These are phyloP conservation scores for Pygmarrhopalites habei DNA, from an alignment of 1,140 invertebrate species.

Conservation along the genomic window DNA sequence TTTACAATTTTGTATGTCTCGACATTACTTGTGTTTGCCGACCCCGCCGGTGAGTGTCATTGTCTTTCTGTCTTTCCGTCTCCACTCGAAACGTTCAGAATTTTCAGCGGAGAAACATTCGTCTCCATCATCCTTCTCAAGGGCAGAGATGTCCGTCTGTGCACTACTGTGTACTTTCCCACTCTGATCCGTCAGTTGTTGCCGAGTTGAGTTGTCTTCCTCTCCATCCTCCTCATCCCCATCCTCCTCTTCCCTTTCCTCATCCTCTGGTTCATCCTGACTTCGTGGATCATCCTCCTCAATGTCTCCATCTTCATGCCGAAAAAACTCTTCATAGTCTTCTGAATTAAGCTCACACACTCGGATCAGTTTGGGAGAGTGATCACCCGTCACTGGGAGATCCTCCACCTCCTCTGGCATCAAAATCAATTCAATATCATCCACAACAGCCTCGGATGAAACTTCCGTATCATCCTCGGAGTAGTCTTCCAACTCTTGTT, in stretches of 20 bases:
- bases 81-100: background rate
- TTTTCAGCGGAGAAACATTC: background rate
- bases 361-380: conserved; percentile 33
- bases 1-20: too few relatives aligned
- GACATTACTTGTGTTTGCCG: too few relatives aligned
- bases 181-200: background rate
- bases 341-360: conserved; percentile 32
- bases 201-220: background rate
- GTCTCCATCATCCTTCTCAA: conserved; percentile 16
- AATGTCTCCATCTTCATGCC: conserved; percentile 14
- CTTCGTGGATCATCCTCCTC: conserved; percentile 12
- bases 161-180: conserved; percentile 25
- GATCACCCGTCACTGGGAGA: conserved; percentile 11
- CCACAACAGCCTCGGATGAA: conserved; percentile 37
- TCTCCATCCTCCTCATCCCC: conserved; percentile 8
- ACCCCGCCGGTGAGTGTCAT: conserved; percentile 1
- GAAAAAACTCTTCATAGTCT: conserved; percentile 17
- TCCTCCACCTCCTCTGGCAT: conserved; percentile 37
- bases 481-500: conserved; percentile 14
- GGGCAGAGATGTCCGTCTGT: conserved; percentile 36
- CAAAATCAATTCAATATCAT: conserved; percentile 38
- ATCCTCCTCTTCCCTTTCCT: background rate
- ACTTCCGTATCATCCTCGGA: conserved; percentile 31
- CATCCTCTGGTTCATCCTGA: background rate
- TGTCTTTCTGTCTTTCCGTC: conserved; percentile 2